Conservation (phyloP, 2,797 vertebrate genomes). For the Luscinia luscinia region DNA sequence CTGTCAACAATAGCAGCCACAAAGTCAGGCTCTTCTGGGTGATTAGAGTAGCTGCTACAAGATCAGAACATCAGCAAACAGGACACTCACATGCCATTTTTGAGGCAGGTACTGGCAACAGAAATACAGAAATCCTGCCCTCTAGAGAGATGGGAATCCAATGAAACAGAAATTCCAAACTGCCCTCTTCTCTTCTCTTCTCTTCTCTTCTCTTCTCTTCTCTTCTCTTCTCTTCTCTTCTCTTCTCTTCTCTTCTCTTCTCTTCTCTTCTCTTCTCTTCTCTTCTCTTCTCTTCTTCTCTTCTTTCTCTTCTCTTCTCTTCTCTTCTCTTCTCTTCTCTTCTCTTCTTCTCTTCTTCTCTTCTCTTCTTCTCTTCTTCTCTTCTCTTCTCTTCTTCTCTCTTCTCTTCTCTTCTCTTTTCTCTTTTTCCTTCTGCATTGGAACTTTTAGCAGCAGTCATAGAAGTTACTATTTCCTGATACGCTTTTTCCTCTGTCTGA, state of each 20-base stretch:
- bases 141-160: not conserved
- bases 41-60: not conserved
- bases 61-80: not conserved
- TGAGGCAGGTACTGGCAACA: accelerated
- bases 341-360: no score
- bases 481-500: not conserved
- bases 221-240: no score
- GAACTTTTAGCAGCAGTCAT: not conserved
- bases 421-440: not conserved
- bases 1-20: not conserved
- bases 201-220: no score
- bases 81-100: not conserved
- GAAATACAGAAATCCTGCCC: not conserved
- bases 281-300: no score
- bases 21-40: not conserved
- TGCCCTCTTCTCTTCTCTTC: no score
- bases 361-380: no score
- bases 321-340: no score
- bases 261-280: no score
- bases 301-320: no score
- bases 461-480: not conserved
- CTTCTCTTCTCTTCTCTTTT: no score
- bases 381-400: no score
- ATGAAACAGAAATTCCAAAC: not conserved
- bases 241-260: no score